phyloP scores from a whole-genome alignment of 2,113 vertebrate genomes.

The Ceyx margarethae region DNA sequence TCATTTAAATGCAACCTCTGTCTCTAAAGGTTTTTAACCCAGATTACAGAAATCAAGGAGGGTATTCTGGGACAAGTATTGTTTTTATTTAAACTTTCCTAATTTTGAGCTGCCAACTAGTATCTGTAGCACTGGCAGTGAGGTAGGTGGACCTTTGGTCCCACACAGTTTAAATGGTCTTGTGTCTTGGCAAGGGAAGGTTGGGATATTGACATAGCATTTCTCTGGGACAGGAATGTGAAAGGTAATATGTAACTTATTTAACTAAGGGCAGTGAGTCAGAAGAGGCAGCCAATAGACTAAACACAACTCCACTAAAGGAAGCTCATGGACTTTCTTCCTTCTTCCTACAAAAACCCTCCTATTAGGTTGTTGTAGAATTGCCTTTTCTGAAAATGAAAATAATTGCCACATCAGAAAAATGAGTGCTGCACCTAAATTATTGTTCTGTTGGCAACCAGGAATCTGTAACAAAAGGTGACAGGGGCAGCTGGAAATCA shows the following conservation, averaged over 20 bases:
- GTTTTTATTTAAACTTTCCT: conserved; percentile 19
- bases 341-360: accelerated
- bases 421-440: not conserved
- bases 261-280: conserved; percentile 10
- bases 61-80: not conserved
- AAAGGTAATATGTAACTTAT: conserved; percentile 36
- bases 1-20: not conserved
- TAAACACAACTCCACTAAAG: not conserved
- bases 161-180: not conserved
- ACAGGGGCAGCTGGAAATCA: not conserved
- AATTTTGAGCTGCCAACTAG: not conserved
- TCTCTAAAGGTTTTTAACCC: not conserved
- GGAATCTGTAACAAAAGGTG: not conserved
- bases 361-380: not conserved
- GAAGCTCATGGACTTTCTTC: not conserved
- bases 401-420: not conserved
- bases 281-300: not conserved
- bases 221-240: not conserved
- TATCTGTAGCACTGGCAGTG: not conserved
- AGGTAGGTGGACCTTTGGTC: conserved; percentile 19
- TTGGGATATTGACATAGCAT: not conserved
- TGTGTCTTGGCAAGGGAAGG: not conserved
- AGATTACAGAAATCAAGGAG: not conserved
- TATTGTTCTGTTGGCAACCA: not conserved
- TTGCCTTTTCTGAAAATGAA: not conserved